Evolutionary conservation across 2,888 invertebrate species (phyloP).

Genomic region (Leucophora obtusa): DNA sequence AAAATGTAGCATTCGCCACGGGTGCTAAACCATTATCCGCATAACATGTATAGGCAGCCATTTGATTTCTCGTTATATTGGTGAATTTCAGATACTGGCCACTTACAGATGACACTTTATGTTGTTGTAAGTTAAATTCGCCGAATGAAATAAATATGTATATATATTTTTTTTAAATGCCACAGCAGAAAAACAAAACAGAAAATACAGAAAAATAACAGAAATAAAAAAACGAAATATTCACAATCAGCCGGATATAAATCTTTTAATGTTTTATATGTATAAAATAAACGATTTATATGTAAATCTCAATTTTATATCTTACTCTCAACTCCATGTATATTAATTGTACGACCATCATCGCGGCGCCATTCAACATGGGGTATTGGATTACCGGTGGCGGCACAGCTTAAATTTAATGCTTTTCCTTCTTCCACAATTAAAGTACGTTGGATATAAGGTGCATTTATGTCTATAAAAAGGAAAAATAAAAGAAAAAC

Average conservation of each 20-base stretch:
- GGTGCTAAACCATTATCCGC: conserved; percentile 93
- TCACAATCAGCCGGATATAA: conserved; percentile 28
- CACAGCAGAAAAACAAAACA: background rate
- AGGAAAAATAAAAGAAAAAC: conserved; percentile 4
- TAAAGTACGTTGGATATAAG: conserved; percentile 80
- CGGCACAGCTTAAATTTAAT: conserved; percentile 89
- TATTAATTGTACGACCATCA: conserved; percentile 82
- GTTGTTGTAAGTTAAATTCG: conserved; percentile 6
- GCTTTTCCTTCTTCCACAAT: conserved; percentile 90
- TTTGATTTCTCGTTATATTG: conserved; percentile 84
- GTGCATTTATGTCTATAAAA: conserved; percentile 72
- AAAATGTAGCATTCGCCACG: conserved; percentile 87
- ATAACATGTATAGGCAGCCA: conserved; percentile 86
- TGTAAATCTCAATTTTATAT: conserved; percentile 50
- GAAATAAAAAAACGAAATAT: conserved; percentile 5
- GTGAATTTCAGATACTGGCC: conserved; percentile 90
- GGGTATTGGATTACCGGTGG: conserved; percentile 88
- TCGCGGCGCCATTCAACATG: conserved; percentile 87
- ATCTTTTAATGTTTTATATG: conserved; percentile 34
- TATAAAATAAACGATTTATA: conserved; percentile 41
- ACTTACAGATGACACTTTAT: conserved; percentile 84
- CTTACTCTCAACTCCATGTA: conserved; percentile 84
- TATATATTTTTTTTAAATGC: too few species aligned
- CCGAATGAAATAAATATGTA: background rate
- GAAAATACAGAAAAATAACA: background rate